phyloP scores from a whole-genome alignment of 2,113 vertebrate genomes.

The Halcyon senegalensis region DNA sequence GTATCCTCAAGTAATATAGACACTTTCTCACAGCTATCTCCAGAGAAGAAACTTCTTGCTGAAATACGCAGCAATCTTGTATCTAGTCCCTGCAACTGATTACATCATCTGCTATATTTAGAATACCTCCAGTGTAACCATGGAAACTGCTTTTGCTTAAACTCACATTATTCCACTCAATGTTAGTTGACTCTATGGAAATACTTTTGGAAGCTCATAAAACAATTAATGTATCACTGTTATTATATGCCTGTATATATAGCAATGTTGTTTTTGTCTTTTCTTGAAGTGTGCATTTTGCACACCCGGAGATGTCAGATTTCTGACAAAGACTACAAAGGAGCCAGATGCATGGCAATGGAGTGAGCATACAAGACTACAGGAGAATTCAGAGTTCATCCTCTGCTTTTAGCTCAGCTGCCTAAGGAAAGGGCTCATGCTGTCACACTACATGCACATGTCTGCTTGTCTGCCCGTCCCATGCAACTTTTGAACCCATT shows the following conservation, averaged over 20 bases:
- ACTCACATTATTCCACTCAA: constrained; percentile 66
- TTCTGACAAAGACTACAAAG: constrained; percentile 40
- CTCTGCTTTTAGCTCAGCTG: neutral
- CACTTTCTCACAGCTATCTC: constrained; percentile 45
- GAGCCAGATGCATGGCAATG: neutral
- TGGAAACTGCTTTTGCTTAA: constrained; percentile 80
- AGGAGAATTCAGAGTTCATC: neutral
- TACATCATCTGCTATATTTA: constrained; percentile 82
- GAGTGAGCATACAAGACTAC: neutral
- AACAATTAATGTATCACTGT: constrained; percentile 49
- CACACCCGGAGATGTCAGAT: neutral
- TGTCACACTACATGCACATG: neutral
- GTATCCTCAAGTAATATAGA: constrained; percentile 52
- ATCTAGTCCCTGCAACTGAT: constrained; percentile 63
- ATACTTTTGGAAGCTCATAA: constrained; percentile 67
- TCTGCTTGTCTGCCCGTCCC: neutral
- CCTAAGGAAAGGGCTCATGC: neutral
- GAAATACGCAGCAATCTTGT: constrained; percentile 52
- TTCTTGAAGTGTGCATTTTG: neutral
- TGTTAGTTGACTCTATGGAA: constrained; percentile 60
- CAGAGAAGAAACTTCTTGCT: constrained; percentile 66
- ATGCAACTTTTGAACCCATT: neutral
- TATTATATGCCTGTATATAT: neutral
- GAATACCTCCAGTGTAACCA: constrained; percentile 74
- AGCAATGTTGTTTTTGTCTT: neutral